Percentiles rank a stretch among this genome's conserved stretches.
phyloP scores from a whole-genome alignment of 2,113 vertebrate genomes.

The Misgurnus mizolepis region DNA sequence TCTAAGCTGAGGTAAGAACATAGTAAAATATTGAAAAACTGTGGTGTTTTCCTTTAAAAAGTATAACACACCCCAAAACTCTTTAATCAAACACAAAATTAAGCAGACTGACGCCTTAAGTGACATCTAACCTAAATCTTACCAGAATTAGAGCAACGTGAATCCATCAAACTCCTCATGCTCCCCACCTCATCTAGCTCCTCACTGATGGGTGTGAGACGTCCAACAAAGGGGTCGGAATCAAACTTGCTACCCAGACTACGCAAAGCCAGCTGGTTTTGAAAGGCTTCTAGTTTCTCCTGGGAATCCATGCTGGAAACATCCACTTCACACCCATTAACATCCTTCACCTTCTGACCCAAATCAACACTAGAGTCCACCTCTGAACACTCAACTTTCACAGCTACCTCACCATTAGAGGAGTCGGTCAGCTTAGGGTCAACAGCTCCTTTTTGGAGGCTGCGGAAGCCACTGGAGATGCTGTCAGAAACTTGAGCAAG shows the following conservation, averaged over 20 bases:
- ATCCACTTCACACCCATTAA: constrained; percentile 17
- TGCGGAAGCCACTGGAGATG: constrained; percentile 70
- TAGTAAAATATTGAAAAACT: no score
- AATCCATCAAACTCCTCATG: constrained; percentile 25
- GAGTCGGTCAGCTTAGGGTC: not conserved
- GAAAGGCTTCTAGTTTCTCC: constrained; percentile 39
- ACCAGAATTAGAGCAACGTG: constrained; percentile 57
- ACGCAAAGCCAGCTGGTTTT: constrained; percentile 50
- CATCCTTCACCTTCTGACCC: not conserved
- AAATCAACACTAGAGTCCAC: not conserved
- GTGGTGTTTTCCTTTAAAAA: no score
- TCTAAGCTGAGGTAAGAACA: no score
- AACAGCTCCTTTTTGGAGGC: constrained; percentile 41
- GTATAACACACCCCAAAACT: no score
- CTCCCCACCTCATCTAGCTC: constrained; percentile 68
- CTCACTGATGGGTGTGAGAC: constrained; percentile 75
- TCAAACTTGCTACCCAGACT: constrained; percentile 32
- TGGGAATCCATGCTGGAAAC: constrained; percentile 15
- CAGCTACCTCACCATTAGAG: not conserved
- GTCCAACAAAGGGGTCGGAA: constrained; percentile 22
- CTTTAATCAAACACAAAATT: not conserved
- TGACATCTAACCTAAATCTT: constrained; percentile 10
- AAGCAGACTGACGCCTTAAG: not conserved
- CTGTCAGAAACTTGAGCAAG: constrained; percentile 78
- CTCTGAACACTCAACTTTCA: not conserved